phyloP scores from a whole-genome alignment of 2,797 vertebrate species.

The Podarcis siculus region DNA sequence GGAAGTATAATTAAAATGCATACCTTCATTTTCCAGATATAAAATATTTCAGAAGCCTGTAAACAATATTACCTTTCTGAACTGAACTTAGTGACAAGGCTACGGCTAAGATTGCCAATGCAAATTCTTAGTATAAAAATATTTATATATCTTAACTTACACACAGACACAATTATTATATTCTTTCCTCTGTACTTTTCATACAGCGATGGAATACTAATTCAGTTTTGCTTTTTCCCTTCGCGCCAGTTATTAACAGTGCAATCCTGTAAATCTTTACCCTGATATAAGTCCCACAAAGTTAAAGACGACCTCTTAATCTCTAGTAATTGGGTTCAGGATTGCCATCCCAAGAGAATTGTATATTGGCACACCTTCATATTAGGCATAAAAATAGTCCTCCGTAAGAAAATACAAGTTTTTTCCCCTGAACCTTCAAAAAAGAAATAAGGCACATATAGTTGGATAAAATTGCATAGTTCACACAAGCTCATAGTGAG shows the following conservation, averaged over 20 bases:
- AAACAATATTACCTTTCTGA: not conserved
- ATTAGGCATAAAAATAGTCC: not conserved
- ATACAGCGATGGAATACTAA: not conserved
- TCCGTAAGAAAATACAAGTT: not conserved
- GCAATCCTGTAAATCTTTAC: not conserved
- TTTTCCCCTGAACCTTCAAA: rapidly evolving
- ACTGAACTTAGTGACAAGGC: not conserved
- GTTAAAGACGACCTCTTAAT: too few relatives aligned
- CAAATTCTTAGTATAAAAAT: not conserved
- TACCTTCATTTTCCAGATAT: not conserved
- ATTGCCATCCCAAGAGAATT: not conserved
- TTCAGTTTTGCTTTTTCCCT: not conserved
- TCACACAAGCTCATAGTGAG: not conserved
- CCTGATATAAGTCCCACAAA: not conserved
- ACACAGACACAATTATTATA: not conserved
- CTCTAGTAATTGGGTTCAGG: too few relatives aligned
- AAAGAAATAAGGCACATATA: slow-evolving; percentile 15
- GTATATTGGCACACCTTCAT: not conserved
- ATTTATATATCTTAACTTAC: not conserved
- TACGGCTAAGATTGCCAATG: not conserved
- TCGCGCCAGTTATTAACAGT: not conserved
- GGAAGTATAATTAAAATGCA: not conserved
- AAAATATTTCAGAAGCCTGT: not conserved
- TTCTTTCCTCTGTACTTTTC: not conserved
- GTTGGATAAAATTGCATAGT: not conserved